phyloP scores from a whole-genome alignment of 2,113 vertebrate genomes.

The Zootoca vivipara region DNA sequence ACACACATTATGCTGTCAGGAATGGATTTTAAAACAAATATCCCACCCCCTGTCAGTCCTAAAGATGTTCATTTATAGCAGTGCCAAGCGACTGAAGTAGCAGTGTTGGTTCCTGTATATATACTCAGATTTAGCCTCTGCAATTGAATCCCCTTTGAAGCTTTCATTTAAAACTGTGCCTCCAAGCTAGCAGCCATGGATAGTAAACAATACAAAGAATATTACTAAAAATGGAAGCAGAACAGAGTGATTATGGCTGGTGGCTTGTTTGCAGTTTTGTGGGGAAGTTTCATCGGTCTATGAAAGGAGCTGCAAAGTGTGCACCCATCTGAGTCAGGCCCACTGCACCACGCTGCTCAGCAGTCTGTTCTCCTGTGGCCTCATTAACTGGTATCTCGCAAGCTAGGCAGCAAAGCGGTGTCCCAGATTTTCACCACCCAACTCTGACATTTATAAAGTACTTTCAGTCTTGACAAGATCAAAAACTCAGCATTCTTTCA shows the following conservation, averaged over 20 bases:
- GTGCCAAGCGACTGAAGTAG: neutral
- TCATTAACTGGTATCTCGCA: conserved; percentile 70
- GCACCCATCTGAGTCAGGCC: conserved; percentile 3
- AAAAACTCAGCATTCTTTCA: conserved; percentile 76
- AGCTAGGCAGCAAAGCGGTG: conserved; percentile 37
- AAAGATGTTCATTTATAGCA: rapidly evolving
- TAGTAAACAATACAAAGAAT: neutral
- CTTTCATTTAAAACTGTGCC: rapidly evolving
- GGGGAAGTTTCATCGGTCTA: conserved; percentile 3
- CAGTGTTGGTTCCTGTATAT: neutral
- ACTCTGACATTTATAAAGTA: conserved; percentile 74
- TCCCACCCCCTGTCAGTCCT: too few relatives aligned
- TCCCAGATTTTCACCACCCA: conserved; percentile 68
- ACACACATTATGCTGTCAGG: neutral
- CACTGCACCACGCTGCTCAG: neutral
- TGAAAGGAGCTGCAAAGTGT: neutral
- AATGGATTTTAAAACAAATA: neutral
- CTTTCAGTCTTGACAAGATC: conserved; percentile 70
- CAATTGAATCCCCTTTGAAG: neutral
- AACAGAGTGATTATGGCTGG: neutral
- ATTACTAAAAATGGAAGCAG: rapidly evolving
- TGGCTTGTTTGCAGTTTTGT: conserved; percentile 6
- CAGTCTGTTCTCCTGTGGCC: conserved; percentile 73
- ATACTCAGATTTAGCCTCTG: neutral
- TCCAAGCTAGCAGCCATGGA: rapidly evolving